Percentiles rank a stretch among this genome's conserved stretches.
phyloP scores from a whole-genome alignment of 2,797 vertebrate species.

The Caiman crocodilus region DNA sequence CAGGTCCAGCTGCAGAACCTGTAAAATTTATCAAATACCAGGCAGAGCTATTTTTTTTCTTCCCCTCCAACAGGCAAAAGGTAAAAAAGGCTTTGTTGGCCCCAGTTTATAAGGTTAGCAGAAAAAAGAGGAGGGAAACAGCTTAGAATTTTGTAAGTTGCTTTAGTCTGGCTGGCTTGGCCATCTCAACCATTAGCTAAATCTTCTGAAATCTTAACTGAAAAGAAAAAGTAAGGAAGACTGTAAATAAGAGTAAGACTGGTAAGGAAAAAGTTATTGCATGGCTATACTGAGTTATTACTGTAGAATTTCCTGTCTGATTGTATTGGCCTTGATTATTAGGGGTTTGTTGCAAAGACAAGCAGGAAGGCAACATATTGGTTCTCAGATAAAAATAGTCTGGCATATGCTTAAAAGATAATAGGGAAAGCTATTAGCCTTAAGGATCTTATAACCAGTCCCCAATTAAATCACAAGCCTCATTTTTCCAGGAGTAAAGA shows the following conservation, averaged over 20 bases:
- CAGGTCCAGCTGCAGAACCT: background rate
- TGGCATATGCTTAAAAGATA: background rate
- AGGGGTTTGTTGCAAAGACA: slow-evolving; percentile 4
- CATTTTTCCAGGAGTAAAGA: background rate
- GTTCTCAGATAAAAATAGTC: background rate
- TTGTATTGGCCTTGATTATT: background rate
- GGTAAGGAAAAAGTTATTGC: background rate
- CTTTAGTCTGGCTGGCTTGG: background rate
- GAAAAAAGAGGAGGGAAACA: background rate
- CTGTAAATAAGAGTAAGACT: background rate
- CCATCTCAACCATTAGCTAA: background rate
- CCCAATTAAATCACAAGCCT: background rate
- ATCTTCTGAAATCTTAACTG: background rate
- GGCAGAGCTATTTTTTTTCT: background rate
- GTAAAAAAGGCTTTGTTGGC: background rate
- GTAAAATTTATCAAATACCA: background rate
- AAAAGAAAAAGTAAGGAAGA: background rate
- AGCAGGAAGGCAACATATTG: background rate
- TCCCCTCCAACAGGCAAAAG: background rate
- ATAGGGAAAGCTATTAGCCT: background rate
- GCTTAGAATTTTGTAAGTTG: background rate
- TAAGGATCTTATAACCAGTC: background rate
- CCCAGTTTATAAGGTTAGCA: background rate
- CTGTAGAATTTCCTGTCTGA: too few species aligned
- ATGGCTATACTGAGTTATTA: background rate